Base-by-base conservation (phyloP, 2,888 invertebrate species). In the Pandemis heparana region DNA sequence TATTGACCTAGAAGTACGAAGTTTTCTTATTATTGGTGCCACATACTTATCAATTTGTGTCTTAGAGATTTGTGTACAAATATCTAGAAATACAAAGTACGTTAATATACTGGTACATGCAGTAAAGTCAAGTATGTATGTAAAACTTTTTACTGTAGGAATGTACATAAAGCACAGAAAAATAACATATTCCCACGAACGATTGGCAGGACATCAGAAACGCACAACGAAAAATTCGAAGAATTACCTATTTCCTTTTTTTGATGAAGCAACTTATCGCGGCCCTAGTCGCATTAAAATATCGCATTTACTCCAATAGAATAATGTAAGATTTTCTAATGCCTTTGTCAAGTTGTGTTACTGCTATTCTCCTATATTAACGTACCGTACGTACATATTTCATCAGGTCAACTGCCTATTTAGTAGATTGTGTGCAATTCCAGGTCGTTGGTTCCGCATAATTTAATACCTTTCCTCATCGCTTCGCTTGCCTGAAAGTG, bases 391-490 rank as follows among this genome's bases (percentile, higher is more conserved):
- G 23, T 63, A 14, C 12, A 63, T 10, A 18, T 46, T 32, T 63
- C 63, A 46, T 16, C 46, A 23, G 32, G 12, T 43, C 12, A 43
- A 43, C 12, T 43, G 12, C 43, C 18, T 23, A 23, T 66, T 59
- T n/a, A 56, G 23, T 32, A 51, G 43, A 59, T 63, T 61, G 62
- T 77, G 74, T 77, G 77, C 76, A 69, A 79, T 85, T 83, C 83
- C 81, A 78, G 77, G 76, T 62, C 76, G 77, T 59, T 62, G 75
- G 79, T 80, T 79, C 77, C 78, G 76, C 78, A 75, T 78, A 81
- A 81, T 81, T 82, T 78, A 76, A 74, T 62, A 69, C 70, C 78
- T 81, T 83, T 80, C 81, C 78, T 81, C 73, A 78, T 78, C 76
- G 73, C 75, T 18, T 75, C 70, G 70, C 74, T 9, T 48, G 48